A percentile compares a stretch with the other conserved stretches of the same genome.
phyloP scores from a whole-genome alignment of 2,888 invertebrate species.

The Agrochola litura region DNA sequence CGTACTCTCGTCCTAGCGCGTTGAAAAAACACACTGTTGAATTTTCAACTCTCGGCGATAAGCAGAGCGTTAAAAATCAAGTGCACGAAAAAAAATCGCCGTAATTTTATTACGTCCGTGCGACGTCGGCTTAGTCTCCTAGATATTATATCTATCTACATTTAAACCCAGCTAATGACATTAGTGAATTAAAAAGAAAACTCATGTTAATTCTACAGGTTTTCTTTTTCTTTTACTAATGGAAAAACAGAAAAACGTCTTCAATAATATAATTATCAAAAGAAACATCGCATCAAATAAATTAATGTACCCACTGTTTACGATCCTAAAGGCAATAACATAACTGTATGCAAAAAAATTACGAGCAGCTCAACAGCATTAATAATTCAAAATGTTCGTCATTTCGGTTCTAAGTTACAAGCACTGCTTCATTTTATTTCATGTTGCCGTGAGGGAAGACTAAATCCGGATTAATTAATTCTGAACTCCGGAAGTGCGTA shows the following conservation, averaged over 20 bases:
- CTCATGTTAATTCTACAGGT: too few species aligned
- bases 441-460: conserved; percentile 77
- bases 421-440: conserved; percentile 76
- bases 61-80: too few species aligned
- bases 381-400: conserved; percentile 25
- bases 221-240: too few species aligned
- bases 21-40: too few species aligned
- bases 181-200: too few species aligned
- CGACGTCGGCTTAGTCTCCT: too few species aligned
- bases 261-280: neutral
- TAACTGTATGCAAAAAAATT: neutral
- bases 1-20: too few species aligned
- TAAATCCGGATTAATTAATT: conserved; percentile 84
- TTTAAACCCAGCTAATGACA: too few species aligned
- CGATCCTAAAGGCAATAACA: neutral
- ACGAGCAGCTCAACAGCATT: neutral
- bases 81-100: too few species aligned
- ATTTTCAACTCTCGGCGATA: too few species aligned
- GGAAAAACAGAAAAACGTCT: neutral
- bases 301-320: neutral
- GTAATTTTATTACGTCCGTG: too few species aligned
- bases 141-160: too few species aligned
- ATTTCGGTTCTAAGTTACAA: conserved; percentile 19
- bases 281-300: neutral
- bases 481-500: conserved; percentile 75